A percentile compares a stretch with the other conserved stretches of the same genome.
phyloP scores from a whole-genome alignment of 2,113 vertebrate genomes.

The Megaleporinus macrocephalus region DNA sequence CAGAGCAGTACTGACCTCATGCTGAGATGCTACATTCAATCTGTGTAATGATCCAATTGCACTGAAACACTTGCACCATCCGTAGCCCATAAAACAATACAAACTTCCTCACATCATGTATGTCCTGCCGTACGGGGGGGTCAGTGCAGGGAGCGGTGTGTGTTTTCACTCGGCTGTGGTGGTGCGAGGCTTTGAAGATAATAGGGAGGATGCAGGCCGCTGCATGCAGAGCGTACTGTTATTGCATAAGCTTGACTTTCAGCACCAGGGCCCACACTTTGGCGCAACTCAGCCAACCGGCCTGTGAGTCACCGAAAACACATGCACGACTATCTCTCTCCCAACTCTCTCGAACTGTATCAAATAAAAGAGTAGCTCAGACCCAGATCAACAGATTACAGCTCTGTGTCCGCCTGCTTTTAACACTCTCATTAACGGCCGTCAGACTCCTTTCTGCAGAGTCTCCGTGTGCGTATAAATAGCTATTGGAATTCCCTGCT shows the following conservation, averaged over 20 bases:
- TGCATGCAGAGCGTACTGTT: conserved; percentile 21
- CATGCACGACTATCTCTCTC: neutral
- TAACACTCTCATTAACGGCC: conserved; percentile 11
- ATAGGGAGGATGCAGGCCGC: conserved; percentile 26
- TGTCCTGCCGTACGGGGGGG: neutral
- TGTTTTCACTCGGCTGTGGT: neutral
- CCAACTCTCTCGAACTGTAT: too few relatives aligned
- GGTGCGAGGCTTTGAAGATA: conserved; percentile 41
- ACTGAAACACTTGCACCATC: conserved; percentile 43
- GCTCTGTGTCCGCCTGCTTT: neutral
- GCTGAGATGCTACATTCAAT: conserved; percentile 28
- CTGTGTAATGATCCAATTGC: conserved; percentile 40
- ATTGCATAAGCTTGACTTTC: conserved; percentile 14
- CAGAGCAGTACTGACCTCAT: conserved; percentile 7
- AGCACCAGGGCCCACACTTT: conserved; percentile 7
- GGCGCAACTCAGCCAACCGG: neutral
- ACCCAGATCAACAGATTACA: too few relatives aligned
- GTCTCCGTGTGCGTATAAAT: conserved; percentile 42
- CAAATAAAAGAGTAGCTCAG: too few relatives aligned
- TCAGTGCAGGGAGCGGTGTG: conserved; percentile 10
- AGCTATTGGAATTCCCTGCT: conserved; percentile 54
- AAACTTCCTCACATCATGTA: neutral
- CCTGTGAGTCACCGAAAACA: neutral
- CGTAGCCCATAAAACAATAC: neutral
- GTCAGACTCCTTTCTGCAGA: neutral